These are phyloP conservation scores for Irena cyanogastra DNA, from an alignment of 2,113 vertebrate species.

Conservation along the genomic window DNA sequence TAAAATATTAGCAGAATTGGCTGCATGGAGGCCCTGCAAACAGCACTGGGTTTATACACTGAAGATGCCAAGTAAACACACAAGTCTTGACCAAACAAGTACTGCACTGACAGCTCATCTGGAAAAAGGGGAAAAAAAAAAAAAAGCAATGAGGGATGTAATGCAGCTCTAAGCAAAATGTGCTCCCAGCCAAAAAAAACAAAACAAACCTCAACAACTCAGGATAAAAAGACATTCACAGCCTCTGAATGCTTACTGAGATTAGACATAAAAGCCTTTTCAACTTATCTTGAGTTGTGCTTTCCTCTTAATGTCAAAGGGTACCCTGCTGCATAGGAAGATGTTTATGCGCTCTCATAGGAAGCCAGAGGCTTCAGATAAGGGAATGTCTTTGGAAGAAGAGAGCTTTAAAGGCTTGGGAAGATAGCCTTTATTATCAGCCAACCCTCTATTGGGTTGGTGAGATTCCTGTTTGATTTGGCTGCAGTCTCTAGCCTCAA, in stretches of 20 bases:
- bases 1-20: constrained; percentile 5
- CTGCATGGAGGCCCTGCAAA: background rate
- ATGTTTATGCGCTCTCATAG: constrained; percentile 21
- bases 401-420: constrained; percentile 15
- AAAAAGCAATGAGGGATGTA: background rate
- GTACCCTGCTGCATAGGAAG: background rate
- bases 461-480: constrained; percentile 47
- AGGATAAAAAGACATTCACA: constrained; percentile 33
- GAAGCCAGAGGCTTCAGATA: constrained; percentile 52
- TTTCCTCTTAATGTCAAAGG: constrained; percentile 41
- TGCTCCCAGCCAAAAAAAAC: background rate
- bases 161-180: constrained; percentile 20
- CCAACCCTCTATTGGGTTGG: background rate
- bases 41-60: background rate
- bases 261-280: constrained; percentile 55
- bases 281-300: background rate
- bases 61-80: constrained; percentile 49
- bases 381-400: constrained; percentile 34
- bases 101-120: constrained; percentile 22
- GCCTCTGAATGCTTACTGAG: constrained; percentile 39
- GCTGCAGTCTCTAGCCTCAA: background rate
- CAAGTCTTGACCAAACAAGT: constrained; percentile 27
- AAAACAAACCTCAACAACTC: constrained; percentile 25
- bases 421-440: constrained; percentile 8
- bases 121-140: background rate